A percentile compares a stretch with the other conserved stretches of the same genome.
Conservation (phyloP, 2,113 vertebrate species). For the Phodopus roborovskii region DNA sequence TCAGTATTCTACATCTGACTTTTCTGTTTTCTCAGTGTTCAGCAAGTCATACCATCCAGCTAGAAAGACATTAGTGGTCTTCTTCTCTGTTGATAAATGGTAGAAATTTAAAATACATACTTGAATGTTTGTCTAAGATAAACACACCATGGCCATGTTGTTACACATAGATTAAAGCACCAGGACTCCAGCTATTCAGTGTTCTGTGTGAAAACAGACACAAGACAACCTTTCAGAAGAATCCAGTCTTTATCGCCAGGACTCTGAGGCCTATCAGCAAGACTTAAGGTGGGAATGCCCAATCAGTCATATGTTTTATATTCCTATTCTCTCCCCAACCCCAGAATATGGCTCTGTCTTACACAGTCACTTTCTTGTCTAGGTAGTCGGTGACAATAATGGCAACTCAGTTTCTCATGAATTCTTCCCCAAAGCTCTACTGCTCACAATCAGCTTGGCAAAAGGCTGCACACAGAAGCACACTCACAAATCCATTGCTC, state of each 20-base stretch:
- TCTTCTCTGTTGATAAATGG: slow-evolving; percentile 40
- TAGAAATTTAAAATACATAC: slow-evolving; percentile 8
- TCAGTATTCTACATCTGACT: background rate
- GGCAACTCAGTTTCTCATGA: background rate
- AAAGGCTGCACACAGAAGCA: background rate
- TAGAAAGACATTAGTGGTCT: background rate
- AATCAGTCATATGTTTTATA: background rate
- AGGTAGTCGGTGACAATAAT: background rate
- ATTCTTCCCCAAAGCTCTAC: background rate
- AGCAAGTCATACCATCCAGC: background rate
- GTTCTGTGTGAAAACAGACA: background rate
- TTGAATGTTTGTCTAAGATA: slow-evolving; percentile 38
- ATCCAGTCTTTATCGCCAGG: background rate
- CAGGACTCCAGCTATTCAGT: background rate
- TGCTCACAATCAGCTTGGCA: slow-evolving; percentile 8
- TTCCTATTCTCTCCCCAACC: background rate
- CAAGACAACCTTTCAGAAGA: background rate
- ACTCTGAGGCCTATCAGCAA: background rate
- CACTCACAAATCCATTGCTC: background rate
- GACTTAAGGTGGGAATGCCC: background rate
- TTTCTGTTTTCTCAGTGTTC: background rate
- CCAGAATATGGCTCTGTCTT: background rate
- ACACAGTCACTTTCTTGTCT: background rate
- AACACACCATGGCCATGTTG: background rate
- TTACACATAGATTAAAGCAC: background rate